Percentiles rank a stretch among this genome's conserved stretches.
Evolutionary conservation across 1,140 invertebrate species (phyloP).

Genomic region (Pseudomyrmex sp.): DNA sequence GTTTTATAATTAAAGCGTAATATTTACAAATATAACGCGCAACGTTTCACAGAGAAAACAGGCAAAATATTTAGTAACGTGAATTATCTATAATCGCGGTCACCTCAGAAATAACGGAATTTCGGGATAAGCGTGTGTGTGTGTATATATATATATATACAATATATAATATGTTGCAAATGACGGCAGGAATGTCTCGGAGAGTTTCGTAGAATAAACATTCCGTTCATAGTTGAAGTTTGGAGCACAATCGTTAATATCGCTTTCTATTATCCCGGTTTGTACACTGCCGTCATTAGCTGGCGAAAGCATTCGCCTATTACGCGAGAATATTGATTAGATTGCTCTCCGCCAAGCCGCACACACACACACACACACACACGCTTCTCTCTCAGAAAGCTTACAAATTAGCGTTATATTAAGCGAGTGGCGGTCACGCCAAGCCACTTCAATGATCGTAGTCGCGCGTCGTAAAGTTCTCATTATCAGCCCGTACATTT

Average conservation of each 20-base stretch:
- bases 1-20: background rate
- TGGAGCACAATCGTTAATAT: constrained; percentile 18
- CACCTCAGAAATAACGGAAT: background rate
- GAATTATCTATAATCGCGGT: background rate
- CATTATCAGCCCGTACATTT: background rate
- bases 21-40: too few species aligned
- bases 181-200: background rate
- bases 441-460: background rate
- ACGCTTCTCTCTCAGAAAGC: background rate
- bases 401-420: constrained; percentile 17
- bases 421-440: background rate
- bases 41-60: background rate
- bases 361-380: too few species aligned
- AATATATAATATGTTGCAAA: background rate
- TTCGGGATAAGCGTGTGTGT: background rate
- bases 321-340: constrained; percentile 27
- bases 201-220: constrained; percentile 25
- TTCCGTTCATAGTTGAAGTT: constrained; percentile 39
- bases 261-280: constrained; percentile 17
- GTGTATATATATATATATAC: too few species aligned
- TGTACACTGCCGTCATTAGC: background rate
- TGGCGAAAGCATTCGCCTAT: constrained; percentile 23
- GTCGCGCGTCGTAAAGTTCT: background rate
- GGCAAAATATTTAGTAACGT: constrained; percentile 12
- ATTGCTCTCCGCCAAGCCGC: background rate